Evolutionary conservation across 2,888 invertebrate genomes (phyloP).

Genomic region (Parochlus steinenii): DNA sequence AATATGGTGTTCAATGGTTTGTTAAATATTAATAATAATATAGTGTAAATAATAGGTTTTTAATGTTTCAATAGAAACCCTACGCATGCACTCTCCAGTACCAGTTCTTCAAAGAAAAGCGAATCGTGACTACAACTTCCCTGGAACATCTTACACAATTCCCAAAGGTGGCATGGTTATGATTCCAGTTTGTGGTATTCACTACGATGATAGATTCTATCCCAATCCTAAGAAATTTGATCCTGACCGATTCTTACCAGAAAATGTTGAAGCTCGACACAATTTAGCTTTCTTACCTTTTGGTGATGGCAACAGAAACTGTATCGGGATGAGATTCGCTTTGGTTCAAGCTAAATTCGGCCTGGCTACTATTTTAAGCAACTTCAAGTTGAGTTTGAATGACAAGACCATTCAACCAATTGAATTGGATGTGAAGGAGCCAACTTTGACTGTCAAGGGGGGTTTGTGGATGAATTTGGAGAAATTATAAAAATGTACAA

Average conservation of each 20-base stretch:
- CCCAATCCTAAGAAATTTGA: conserved; percentile 8
- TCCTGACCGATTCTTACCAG: conserved; percentile 8
- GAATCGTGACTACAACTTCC: conserved; percentile 8
- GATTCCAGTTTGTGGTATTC: conserved; percentile 8
- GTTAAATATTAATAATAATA: neutral
- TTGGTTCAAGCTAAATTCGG: conserved; percentile 8
- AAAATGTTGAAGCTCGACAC: conserved; percentile 3
- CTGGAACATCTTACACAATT: conserved; percentile 5
- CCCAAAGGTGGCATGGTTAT: conserved; percentile 6
- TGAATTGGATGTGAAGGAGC: conserved; percentile 25
- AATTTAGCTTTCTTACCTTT: conserved; percentile 3
- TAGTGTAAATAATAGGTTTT: neutral
- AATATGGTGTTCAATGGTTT: conserved; percentile 8
- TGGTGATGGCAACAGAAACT: conserved; percentile 10
- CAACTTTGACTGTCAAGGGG: conserved; percentile 25
- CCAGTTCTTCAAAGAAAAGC: conserved; percentile 1
- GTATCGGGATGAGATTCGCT: conserved; percentile 8
- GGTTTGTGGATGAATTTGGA: conserved; percentile 28
- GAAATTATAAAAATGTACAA: conserved; percentile 2
- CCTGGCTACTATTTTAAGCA: neutral
- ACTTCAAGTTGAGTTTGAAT: conserved; percentile 23
- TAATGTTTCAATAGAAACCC: conserved; percentile 3
- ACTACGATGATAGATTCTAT: conserved; percentile 10
- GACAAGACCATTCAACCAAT: conserved; percentile 25
- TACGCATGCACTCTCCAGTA: conserved; percentile 8